Conservation (phyloP, 2,888 invertebrate genomes). For the Ischnura elegans region DNA sequence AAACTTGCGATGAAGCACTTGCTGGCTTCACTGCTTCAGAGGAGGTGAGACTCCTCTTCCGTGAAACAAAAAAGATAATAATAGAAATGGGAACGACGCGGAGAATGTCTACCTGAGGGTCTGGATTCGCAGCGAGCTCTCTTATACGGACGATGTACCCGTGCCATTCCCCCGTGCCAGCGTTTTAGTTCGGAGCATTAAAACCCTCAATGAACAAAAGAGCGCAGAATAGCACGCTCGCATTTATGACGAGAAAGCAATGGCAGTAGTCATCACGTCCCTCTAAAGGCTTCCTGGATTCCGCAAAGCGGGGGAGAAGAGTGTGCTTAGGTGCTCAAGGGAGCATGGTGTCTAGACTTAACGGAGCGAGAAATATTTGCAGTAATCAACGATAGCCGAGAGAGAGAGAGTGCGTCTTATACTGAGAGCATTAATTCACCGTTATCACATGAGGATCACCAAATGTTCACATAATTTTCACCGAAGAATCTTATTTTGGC, state of each 20-base stretch:
- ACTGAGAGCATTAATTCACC: no score
- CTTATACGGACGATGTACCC: neutral
- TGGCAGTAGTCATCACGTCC: neutral
- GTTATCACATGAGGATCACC: no score
- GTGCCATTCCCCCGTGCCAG: neutral
- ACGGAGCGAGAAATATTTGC: neutral
- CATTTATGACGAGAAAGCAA: neutral
- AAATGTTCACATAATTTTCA: no score
- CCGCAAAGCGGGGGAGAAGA: neutral
- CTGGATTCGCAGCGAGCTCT: neutral
- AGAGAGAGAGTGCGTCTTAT: no score
- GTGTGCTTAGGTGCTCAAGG: neutral
- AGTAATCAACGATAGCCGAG: no score
- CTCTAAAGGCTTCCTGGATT: neutral
- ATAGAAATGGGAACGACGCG: neutral
- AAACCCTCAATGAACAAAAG: constrained; percentile 10
- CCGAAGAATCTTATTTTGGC: no score
- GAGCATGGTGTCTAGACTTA: neutral
- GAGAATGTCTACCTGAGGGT: neutral
- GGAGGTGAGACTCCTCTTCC: neutral
- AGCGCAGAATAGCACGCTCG: neutral
- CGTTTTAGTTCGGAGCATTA: neutral
- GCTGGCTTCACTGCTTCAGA: neutral
- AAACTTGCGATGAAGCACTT: neutral
- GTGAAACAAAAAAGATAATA: neutral